Conservation (phyloP, 1,140 invertebrate genomes). For the Gryon sp. region DNA sequence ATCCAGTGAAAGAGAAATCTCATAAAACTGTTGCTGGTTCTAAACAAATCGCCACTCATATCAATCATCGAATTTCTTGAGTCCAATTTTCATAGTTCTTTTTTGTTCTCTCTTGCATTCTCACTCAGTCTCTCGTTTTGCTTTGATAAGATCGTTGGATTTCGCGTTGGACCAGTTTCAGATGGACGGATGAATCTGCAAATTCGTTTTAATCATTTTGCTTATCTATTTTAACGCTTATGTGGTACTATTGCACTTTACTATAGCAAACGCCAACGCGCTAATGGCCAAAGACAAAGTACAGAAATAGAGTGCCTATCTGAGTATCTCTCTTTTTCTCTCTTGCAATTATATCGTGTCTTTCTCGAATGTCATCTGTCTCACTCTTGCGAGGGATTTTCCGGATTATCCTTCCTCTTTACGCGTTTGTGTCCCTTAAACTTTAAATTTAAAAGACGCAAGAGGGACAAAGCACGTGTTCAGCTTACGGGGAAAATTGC, state of each 20-base stretch:
- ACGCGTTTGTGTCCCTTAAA: background rate
- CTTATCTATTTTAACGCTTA: conserved; percentile 75
- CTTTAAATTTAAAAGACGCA: background rate
- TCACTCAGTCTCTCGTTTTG: background rate
- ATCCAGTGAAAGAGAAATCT: conserved; percentile 8
- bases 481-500: background rate
- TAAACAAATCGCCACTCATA: too few relatives aligned
- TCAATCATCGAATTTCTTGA: too few relatives aligned
- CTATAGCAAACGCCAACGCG: conserved; percentile 41
- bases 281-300: conserved; percentile 70
- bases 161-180: background rate
- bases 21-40: conserved; percentile 13
- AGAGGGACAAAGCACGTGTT: conserved; percentile 29
- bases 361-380: background rate
- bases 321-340: conserved; percentile 27
- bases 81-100: background rate
- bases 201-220: conserved; percentile 65
- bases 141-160: too few relatives aligned
- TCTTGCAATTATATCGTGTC: background rate
- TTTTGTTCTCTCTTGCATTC: background rate
- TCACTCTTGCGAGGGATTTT: conserved; percentile 1
- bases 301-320: conserved; percentile 63
- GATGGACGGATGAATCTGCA: conserved; percentile 34
- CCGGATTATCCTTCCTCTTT: background rate
- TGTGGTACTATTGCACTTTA: conserved; percentile 68